Evolutionary conservation across 2,113 vertebrate genomes (phyloP).

Genomic region (Poeciliopsis turrubarensis): DNA sequence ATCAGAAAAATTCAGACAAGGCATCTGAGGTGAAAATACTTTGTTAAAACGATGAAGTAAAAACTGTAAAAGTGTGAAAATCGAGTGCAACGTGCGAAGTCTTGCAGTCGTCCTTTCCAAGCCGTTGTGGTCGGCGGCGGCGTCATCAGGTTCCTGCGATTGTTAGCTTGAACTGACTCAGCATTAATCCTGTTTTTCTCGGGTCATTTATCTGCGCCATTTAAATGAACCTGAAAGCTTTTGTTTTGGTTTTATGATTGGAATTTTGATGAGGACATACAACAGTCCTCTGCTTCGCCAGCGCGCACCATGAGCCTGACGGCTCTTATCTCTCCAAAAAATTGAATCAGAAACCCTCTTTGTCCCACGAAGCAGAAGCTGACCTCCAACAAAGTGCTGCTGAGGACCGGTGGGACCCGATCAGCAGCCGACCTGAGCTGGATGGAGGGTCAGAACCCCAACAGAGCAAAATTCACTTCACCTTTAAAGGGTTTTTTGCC

Average conservation of each 20-base stretch:
- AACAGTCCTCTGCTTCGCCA: conserved; percentile 57
- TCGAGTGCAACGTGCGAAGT: background rate
- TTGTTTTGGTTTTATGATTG: conserved; percentile 65
- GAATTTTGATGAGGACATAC: conserved; percentile 67
- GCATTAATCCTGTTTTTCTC: conserved; percentile 50
- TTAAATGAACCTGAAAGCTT: conserved; percentile 64
- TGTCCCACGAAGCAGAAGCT: conserved; percentile 59
- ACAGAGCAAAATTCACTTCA: background rate
- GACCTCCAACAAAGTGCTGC: conserved; percentile 61
- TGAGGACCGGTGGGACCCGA: conserved; percentile 41
- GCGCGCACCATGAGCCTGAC: conserved; percentile 49
- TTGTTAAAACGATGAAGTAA: too few relatives aligned
- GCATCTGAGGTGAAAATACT: too few relatives aligned
- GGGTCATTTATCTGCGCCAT: conserved; percentile 58
- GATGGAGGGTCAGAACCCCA: conserved; percentile 1
- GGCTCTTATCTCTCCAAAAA: conserved; percentile 40
- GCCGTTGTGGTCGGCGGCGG: conserved; percentile 5
- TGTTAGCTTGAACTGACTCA: conserved; percentile 46
- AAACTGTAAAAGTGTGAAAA: too few relatives aligned
- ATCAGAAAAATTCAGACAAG: too few relatives aligned
- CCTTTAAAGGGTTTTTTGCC: background rate
- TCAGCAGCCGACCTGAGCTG: conserved; percentile 27
- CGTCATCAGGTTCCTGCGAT: conserved; percentile 17
- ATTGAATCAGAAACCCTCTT: conserved; percentile 62
- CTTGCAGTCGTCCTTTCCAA: conserved; percentile 1